phyloP scores from a whole-genome alignment of 1,140 invertebrate species.

The Chionoecetes opilio region DNA sequence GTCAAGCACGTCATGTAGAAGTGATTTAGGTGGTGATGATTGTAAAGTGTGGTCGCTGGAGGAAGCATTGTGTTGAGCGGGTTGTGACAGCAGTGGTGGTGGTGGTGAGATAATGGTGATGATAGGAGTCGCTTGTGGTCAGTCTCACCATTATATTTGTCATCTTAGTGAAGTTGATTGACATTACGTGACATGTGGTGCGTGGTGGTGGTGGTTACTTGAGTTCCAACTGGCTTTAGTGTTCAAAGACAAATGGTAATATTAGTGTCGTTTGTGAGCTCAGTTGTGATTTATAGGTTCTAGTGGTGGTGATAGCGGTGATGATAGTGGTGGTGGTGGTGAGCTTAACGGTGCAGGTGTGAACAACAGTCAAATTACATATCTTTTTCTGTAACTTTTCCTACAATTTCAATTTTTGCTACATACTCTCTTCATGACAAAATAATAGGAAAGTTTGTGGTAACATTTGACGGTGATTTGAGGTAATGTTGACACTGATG shows the following conservation, averaged over 20 bases:
- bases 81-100: neutral
- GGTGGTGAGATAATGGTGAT: neutral
- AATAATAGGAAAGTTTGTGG: too few species aligned
- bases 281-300: neutral
- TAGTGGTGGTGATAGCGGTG: neutral
- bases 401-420: too few species aligned
- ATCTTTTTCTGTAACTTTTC: neutral
- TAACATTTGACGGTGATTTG: too few species aligned
- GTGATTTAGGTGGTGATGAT: neutral
- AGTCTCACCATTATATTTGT: neutral
- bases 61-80: neutral
- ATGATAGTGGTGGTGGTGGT: neutral
- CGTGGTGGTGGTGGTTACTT: neutral
- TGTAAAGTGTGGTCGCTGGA: neutral
- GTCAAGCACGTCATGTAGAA: neutral
- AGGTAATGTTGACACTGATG: too few species aligned
- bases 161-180: neutral
- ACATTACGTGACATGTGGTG: neutral
- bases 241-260: neutral
- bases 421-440: too few species aligned
- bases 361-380: neutral
- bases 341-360: neutral
- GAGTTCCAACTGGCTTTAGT: neutral
- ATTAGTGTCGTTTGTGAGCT: neutral
- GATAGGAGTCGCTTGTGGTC: neutral